phyloP scores from a whole-genome alignment of 2,888 invertebrate genomes.

The Pseudanteris insignis region DNA sequence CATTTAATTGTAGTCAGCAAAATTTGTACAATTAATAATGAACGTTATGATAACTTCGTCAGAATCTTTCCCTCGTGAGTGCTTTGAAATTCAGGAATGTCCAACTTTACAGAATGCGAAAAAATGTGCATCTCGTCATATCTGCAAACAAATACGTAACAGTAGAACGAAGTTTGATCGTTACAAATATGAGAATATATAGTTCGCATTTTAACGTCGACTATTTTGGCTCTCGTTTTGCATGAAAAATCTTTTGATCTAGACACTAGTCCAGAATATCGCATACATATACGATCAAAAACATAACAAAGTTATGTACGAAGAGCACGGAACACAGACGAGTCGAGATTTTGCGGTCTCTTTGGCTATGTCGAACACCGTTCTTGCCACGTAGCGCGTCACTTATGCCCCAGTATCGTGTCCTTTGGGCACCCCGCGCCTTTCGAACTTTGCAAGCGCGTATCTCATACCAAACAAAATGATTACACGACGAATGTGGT shows the following conservation, averaged over 20 bases:
- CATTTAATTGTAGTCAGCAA: too few relatives aligned
- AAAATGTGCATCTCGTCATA: constrained; percentile 6
- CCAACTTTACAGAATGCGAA: too few relatives aligned
- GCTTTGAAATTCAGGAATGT: too few relatives aligned
- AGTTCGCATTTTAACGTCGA: constrained; percentile 43
- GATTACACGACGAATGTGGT: constrained; percentile 53
- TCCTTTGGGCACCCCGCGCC: constrained; percentile 35
- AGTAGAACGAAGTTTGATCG: constrained; percentile 26
- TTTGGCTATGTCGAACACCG: constrained; percentile 56
- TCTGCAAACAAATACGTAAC: constrained; percentile 11
- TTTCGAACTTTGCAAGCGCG: constrained; percentile 28
- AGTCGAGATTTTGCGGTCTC: constrained; percentile 62
- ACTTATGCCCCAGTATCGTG: constrained; percentile 44
- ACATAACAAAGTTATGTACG: constrained; percentile 62
- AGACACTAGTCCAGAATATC: constrained; percentile 54
- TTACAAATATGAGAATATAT: constrained; percentile 33
- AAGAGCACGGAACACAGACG: constrained; percentile 52
- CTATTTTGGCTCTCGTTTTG: constrained; percentile 35
- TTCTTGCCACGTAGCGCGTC: constrained; percentile 50
- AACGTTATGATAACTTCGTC: too few relatives aligned
- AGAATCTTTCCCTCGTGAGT: too few relatives aligned
- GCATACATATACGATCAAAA: constrained; percentile 58
- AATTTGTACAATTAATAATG: too few relatives aligned
- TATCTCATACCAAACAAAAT: constrained; percentile 43
- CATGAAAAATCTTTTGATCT: constrained; percentile 59